A percentile compares a stretch with the other conserved stretches of the same genome.
Conservation (phyloP, 2,888 invertebrate species). For the Antheraea yamamai region DNA sequence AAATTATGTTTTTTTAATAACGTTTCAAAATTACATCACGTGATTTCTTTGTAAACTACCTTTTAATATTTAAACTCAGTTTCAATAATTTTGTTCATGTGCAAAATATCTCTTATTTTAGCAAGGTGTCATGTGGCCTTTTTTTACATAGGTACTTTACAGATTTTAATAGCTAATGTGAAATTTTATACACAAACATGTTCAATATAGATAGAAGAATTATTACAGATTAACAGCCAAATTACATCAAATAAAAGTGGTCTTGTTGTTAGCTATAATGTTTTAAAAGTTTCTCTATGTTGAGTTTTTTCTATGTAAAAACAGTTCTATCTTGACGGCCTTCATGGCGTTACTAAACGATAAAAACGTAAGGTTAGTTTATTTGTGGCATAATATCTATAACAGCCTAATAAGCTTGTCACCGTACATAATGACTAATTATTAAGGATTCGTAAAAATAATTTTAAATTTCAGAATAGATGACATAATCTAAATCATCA, state of each 20-base stretch:
- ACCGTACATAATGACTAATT: neutral
- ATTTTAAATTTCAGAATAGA: neutral
- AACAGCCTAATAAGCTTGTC: neutral
- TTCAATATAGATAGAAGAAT: neutral
- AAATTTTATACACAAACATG: neutral
- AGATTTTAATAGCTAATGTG: neutral
- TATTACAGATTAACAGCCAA: neutral
- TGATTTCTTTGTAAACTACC: neutral
- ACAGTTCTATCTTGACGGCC: neutral
- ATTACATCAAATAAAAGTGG: too few species aligned
- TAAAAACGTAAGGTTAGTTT: neutral
- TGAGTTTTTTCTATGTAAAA: neutral
- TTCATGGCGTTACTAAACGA: neutral
- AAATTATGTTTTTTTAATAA: too few species aligned
- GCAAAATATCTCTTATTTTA: neutral
- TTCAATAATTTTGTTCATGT: neutral
- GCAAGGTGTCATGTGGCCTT: neutral
- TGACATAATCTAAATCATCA: neutral
- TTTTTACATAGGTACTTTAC: neutral
- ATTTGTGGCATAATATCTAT: neutral
- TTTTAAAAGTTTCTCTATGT: neutral
- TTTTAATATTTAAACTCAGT: neutral
- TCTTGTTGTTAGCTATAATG: neutral
- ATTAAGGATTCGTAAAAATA: neutral
- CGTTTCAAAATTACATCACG: neutral